Conservation (phyloP, 2,797 vertebrate species). For the Pelochelys cantorii region DNA sequence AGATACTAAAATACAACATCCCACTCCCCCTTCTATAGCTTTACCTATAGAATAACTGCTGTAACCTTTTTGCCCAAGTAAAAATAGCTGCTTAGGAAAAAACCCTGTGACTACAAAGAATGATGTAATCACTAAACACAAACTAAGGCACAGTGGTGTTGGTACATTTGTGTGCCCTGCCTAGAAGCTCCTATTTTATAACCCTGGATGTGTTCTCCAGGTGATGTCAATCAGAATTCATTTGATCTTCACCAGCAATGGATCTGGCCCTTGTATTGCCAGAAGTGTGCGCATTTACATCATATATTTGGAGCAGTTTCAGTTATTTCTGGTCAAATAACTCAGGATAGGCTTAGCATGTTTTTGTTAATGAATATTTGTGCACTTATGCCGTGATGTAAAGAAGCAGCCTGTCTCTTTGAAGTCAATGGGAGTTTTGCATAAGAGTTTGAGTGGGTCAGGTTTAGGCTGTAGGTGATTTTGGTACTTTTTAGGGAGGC, state of each 20-base stretch:
- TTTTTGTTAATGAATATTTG: constrained; percentile 28
- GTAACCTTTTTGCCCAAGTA: not conserved
- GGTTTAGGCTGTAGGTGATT: not conserved
- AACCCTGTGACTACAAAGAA: not conserved
- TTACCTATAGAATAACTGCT: not conserved
- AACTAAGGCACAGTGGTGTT: constrained; percentile 35
- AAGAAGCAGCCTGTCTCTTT: not conserved
- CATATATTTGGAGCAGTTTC: constrained; percentile 1
- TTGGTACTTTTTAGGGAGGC: not conserved
- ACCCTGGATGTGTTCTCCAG: constrained; percentile 69
- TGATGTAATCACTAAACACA: not conserved
- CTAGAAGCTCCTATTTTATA: constrained; percentile 66
- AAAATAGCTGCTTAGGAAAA: not conserved
- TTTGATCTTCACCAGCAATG: constrained; percentile 26
- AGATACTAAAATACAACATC: not conserved
- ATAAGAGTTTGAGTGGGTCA: not conserved
- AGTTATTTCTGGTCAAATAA: constrained; percentile 37
- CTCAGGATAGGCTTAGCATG: constrained; percentile 12
- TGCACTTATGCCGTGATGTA: constrained; percentile 1
- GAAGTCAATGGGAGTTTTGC: constrained; percentile 3
- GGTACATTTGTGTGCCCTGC: constrained; percentile 25
- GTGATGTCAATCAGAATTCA: constrained; percentile 43
- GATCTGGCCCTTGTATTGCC: constrained; percentile 27
- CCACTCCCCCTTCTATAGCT: not conserved
- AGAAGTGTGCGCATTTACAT: constrained; percentile 41